phyloP scores from a whole-genome alignment of 2,113 vertebrate genomes.

The Craseonycteris thonglongyai region DNA sequence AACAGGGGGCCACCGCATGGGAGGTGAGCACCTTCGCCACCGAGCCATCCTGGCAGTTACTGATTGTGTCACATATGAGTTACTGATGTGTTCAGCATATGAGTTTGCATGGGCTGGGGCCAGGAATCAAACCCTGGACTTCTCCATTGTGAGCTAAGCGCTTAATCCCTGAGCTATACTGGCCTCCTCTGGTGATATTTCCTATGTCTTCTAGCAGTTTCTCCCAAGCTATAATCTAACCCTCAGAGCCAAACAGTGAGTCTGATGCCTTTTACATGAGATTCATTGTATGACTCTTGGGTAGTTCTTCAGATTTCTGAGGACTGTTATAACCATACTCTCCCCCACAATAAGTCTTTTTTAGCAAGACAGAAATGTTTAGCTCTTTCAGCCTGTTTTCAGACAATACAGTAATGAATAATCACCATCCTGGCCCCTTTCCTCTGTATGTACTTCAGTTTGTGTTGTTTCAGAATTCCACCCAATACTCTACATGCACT shows the following conservation, averaged over 20 bases:
- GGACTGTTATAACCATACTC: neutral
- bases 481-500: neutral
- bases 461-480: conserved; percentile 26
- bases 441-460: neutral
- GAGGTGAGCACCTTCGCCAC: no score
- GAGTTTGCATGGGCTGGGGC: no score
- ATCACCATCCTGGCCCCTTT: neutral
- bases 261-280: neutral
- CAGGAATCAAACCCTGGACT: no score
- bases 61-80: no score
- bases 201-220: conserved; percentile 21
- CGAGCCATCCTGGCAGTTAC: no score
- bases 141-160: no score
- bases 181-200: no score
- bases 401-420: neutral
- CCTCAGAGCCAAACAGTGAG: neutral
- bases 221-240: neutral
- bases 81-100: no score
- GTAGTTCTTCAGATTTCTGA: neutral
- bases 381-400: neutral
- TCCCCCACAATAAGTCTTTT: neutral
- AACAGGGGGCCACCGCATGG: no score
- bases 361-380: neutral
- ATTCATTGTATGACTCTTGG: no score
- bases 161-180: no score